Conservation (phyloP, 2,113 vertebrate species). For the Scopus umbretta region DNA sequence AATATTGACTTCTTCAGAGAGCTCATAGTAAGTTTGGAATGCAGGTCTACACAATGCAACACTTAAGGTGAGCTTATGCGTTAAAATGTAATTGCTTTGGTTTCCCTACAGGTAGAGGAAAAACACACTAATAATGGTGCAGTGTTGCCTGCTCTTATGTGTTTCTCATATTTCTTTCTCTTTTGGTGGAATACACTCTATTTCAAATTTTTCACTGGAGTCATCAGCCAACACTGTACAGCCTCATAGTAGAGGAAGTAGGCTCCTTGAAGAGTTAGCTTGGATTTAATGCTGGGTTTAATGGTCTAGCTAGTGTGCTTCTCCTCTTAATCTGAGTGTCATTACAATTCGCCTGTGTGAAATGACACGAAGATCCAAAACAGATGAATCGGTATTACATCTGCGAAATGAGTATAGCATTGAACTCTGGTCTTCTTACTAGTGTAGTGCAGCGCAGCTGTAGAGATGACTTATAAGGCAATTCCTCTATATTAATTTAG, state of each 20-base stretch:
- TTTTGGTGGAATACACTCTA: neutral
- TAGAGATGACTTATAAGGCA: slow-evolving; percentile 32
- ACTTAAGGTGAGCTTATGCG: neutral
- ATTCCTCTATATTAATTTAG: slow-evolving; percentile 26
- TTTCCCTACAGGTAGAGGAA: neutral
- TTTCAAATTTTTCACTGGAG: neutral
- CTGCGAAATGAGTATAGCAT: neutral
- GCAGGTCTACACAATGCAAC: neutral
- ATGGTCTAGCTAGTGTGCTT: neutral
- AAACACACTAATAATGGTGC: neutral
- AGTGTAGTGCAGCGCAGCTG: neutral
- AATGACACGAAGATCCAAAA: neutral
- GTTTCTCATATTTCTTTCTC: neutral
- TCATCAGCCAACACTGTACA: neutral
- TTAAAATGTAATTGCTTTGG: neutral
- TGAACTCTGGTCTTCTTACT: neutral
- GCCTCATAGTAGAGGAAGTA: rapidly evolving
- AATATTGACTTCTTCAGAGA: neutral
- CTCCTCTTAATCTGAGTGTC: neutral
- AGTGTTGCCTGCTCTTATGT: neutral
- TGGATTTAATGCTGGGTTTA: neutral
- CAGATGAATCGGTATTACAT: neutral
- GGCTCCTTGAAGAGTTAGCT: neutral
- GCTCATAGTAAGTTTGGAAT: neutral
- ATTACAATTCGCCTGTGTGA: neutral